Evolutionary conservation across 1,140 invertebrate species (phyloP), one percentile per base, ranked within the genome.

Genomic region (Pseudachorutes palmiensis): DNA sequence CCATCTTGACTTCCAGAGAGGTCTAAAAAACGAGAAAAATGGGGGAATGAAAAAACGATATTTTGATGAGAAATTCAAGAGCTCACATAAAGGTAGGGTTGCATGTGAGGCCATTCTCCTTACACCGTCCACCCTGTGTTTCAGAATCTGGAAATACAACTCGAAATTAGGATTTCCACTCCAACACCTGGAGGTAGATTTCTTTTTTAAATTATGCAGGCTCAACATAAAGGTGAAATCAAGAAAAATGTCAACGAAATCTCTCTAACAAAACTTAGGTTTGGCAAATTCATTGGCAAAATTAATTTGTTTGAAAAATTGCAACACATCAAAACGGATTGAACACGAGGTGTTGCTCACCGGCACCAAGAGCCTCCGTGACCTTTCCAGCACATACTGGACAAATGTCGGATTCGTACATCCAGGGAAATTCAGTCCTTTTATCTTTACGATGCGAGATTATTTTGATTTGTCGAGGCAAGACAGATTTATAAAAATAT

Each of bases 1-100:
- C 97, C 97, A 83, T 99, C 97, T 77, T 96, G 91, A 62, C 92
- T 90, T 64, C 97, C 97, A 62, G 93, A 97, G 72, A 98, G 79
- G 82, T 99, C 93, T 94, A 73, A 51, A 51, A 33, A 68, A 70
- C 66, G 32, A 48, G 59, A 61, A 41, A 36, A 68, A n/a, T 32
- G 22, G 14, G 24, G 2, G 22, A 64, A 2, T 31, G 3, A 61
- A 51, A 51, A 30, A 45, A 63, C n/a, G n/a, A n/a, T n/a, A n/a
- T n/a, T n/a, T 62, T 45, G 61, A 19, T 2, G 36, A 26, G 45
- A 22, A 24, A 59, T 58, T 58, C 41, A 64, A 36, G 69, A 72
- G 86, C 90, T 91, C 85, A 96, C 92, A 97, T 74, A 98, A 82
- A 57, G 95, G 93, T 76, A 97, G 82, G 58, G 89, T 81, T 24